phyloP scores from a whole-genome alignment of 92 coral and sea anemone genomes.

The Montipora capitata region DNA sequence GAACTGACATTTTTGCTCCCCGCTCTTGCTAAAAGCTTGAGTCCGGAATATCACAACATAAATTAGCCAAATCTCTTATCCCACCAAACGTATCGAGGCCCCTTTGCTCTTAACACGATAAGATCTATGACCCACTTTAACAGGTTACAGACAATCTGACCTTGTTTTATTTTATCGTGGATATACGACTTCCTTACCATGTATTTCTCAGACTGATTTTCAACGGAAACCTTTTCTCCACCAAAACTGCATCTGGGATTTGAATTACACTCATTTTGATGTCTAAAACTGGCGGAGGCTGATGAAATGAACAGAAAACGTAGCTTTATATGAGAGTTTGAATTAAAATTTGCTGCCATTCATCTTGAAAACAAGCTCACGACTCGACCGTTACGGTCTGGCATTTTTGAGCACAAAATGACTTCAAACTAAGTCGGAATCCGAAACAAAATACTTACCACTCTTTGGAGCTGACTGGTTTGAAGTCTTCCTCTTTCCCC shows the following conservation, averaged over 20 bases:
- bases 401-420: no score
- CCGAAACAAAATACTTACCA: constrained; percentile 63
- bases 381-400: no score
- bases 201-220: constrained; percentile 85
- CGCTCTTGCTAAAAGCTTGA: no score
- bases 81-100: no score
- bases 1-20: no score
- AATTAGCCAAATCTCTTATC: no score
- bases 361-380: no score
- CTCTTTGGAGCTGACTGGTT: constrained; percentile 96
- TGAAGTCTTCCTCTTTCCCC: constrained; percentile 99
- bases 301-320: not conserved
- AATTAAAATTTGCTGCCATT: not conserved
- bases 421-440: no score
- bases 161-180: not conserved
- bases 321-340: not conserved
- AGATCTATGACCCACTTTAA: no score
- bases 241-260: constrained; percentile 97
- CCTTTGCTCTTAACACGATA: no score
- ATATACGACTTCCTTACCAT: constrained; percentile 67
- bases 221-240: constrained; percentile 92
- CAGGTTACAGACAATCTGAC: no score
- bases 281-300: constrained; percentile 89
- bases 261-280: constrained; percentile 81
- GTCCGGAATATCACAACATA: no score